These are phyloP conservation scores for Platalea minor DNA, from an alignment of 2,797 vertebrate species.

Conservation along the genomic window DNA sequence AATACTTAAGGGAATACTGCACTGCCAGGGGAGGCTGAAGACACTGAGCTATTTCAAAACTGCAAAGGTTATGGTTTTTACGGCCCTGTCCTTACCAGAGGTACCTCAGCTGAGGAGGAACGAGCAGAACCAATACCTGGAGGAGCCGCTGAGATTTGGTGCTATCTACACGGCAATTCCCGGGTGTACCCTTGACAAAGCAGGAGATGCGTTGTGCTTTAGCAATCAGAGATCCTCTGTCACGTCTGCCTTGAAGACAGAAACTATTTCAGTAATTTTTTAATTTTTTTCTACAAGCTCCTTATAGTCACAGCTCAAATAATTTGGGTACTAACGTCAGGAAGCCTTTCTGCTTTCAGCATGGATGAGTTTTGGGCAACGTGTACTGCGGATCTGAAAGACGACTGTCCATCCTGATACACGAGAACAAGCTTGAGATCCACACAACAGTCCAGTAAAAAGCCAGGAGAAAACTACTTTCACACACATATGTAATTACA, in stretches of 20 bases:
- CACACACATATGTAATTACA: too few species aligned
- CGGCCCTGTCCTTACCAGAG: background rate
- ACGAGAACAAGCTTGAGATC: background rate
- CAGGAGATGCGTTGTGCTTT: background rate
- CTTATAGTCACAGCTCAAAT: background rate
- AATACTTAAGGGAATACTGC: background rate
- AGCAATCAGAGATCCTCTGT: background rate
- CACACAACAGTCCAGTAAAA: background rate
- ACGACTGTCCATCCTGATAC: background rate
- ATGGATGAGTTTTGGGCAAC: background rate
- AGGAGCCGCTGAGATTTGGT: background rate
- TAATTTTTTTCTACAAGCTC: background rate
- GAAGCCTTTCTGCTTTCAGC: background rate
- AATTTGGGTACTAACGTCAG: background rate
- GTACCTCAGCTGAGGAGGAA: background rate
- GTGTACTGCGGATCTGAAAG: accelerated
- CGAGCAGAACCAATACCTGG: background rate
- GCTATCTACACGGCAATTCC: background rate
- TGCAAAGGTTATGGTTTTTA: too few species aligned
- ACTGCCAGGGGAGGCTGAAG: background rate
- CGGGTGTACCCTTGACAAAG: background rate
- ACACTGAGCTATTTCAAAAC: background rate
- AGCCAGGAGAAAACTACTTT: background rate
- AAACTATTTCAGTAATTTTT: background rate
- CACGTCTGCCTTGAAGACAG: background rate